These are phyloP conservation scores for Leptonema lineaticorne DNA, from an alignment of 1,140 invertebrate species.

Conservation along the genomic window DNA sequence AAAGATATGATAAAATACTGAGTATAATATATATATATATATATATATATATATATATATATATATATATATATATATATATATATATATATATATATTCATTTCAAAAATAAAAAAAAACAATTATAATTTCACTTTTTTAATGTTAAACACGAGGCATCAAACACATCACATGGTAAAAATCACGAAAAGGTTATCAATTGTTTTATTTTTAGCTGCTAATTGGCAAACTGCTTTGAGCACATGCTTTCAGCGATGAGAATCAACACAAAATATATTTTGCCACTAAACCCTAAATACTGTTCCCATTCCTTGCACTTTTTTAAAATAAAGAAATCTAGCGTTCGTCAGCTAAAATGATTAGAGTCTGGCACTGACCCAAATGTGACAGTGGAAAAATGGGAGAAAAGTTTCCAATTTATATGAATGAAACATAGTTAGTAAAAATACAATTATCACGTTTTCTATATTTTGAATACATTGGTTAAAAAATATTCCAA, in stretches of 20 bases:
- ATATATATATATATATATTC: too few relatives aligned
- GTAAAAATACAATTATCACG: too few relatives aligned
- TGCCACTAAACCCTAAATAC: constrained; percentile 13
- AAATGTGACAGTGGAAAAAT: constrained; percentile 5
- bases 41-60: too few relatives aligned
- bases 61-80: too few relatives aligned
- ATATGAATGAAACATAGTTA: not conserved
- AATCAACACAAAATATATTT: constrained; percentile 15
- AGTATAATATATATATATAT: too few relatives aligned
- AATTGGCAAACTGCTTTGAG: not conserved
- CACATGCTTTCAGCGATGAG: not conserved
- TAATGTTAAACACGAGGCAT: not conserved
- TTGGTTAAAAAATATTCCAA: too few relatives aligned
- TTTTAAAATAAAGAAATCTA: constrained; percentile 16
- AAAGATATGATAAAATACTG: too few relatives aligned
- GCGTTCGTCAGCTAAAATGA: not conserved
- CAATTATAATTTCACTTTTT: too few relatives aligned
- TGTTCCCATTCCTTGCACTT: constrained; percentile 12
- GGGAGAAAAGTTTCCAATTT: not conserved
- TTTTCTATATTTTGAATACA: too few relatives aligned
- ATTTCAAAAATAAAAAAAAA: too few relatives aligned
- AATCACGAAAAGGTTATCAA: not conserved
- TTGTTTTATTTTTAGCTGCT: constrained; percentile 14
- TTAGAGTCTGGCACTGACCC: constrained; percentile 5
- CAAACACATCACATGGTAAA: not conserved